Evolutionary conservation across 2,797 vertebrate genomes (phyloP).

Genomic region (Cossypha niveicapilla): DNA sequence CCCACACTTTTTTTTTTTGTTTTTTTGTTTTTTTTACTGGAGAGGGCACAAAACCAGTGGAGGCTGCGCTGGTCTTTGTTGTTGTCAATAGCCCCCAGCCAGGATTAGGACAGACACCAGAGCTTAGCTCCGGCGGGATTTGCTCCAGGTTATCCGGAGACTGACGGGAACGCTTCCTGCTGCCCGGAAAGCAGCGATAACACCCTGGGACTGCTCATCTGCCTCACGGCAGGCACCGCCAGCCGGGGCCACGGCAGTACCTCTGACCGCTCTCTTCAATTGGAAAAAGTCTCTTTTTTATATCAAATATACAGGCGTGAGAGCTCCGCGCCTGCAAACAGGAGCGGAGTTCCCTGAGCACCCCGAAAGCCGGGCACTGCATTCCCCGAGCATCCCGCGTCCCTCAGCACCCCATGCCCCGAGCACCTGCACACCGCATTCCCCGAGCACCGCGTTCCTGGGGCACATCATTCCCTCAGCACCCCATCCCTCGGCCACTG

Average conservation of each 20-base stretch:
- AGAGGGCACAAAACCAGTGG: not conserved
- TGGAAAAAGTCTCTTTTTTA: not conserved
- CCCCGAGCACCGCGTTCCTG: not conserved
- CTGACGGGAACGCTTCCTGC: not conserved
- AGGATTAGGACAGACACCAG: not conserved
- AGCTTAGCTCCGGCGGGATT: not conserved
- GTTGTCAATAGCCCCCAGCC: not conserved
- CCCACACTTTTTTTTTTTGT: fast-evolving
- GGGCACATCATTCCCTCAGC: not conserved
- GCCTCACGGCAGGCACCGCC: not conserved
- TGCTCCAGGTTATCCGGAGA: not conserved
- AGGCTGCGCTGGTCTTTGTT: not conserved
- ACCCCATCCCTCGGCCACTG: not conserved
- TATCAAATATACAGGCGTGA: not conserved
- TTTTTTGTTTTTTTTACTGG: not conserved
- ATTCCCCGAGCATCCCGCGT: fast-evolving
- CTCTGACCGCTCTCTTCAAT: not conserved
- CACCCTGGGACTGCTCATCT: not conserved
- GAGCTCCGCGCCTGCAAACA: not conserved
- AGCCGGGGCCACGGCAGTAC: too few species aligned
- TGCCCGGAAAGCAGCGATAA: not conserved
- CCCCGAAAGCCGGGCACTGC: not conserved
- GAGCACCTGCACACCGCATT: not conserved
- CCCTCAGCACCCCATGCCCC: not conserved
- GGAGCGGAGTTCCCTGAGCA: not conserved